Evolutionary conservation across 2,797 vertebrate genomes (phyloP).

Genomic region (Oreortyx pictus): DNA sequence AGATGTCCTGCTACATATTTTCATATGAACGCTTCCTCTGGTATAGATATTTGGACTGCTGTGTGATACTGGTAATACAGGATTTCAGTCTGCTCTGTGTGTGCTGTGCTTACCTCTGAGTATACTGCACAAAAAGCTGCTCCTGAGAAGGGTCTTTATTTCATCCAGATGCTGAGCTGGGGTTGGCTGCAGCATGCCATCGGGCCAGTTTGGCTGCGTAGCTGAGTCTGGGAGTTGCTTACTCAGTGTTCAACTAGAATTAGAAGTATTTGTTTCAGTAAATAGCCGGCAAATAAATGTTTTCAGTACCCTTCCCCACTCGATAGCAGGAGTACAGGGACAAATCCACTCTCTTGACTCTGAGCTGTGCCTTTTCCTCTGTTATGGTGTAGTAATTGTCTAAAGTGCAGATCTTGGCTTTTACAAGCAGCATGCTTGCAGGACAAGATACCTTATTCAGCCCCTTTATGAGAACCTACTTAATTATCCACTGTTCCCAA

Average conservation of each 20-base stretch:
- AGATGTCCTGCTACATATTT: neutral
- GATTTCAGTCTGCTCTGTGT: neutral
- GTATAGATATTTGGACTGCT: neutral
- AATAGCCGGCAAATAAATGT: neutral
- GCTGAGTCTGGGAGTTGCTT: slow-evolving; percentile 40
- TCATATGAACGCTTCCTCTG: neutral
- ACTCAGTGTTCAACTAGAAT: slow-evolving; percentile 42
- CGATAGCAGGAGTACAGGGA: neutral
- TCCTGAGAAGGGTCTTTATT: slow-evolving; percentile 72
- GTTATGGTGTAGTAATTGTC: neutral
- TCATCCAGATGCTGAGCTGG: slow-evolving; percentile 74
- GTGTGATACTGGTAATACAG: neutral
- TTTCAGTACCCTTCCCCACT: neutral
- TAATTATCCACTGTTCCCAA: neutral
- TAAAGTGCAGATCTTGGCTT: neutral
- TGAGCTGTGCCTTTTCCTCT: neutral
- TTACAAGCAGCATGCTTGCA: neutral
- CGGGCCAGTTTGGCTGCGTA: slow-evolving; percentile 60
- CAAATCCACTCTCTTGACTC: neutral
- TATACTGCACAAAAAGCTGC: slow-evolving; percentile 71
- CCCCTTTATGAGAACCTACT: neutral
- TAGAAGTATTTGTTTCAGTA: slow-evolving; percentile 45
- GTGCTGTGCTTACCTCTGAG: slow-evolving; percentile 70
- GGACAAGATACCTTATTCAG: neutral
- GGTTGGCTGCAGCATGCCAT: slow-evolving; percentile 80